These are phyloP conservation scores for Axinella damicornis DNA, from an alignment of 37 sponge, comb jelly and placozoan genomes.

Conservation along the genomic window DNA sequence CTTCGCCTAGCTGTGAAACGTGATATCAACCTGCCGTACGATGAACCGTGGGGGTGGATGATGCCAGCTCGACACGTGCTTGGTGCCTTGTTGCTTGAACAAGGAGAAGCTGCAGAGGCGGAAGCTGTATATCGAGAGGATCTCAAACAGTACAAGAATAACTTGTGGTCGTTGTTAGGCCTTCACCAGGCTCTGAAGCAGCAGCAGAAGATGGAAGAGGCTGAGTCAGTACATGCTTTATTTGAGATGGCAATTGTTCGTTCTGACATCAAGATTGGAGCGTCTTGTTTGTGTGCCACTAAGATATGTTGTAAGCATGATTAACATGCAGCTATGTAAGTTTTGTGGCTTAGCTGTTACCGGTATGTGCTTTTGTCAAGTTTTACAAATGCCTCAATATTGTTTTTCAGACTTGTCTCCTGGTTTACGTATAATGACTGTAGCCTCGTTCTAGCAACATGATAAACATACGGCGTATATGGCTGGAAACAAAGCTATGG, in stretches of 20 bases:
- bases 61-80: constrained; percentile 71
- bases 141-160: constrained; percentile 62
- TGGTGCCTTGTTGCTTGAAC: constrained; percentile 68
- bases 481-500: too few relatives aligned
- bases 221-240: background rate
- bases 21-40: constrained; percentile 47
- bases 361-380: too few relatives aligned
- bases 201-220: constrained; percentile 53
- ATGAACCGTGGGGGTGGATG: constrained; percentile 84
- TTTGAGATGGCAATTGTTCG: constrained; percentile 44
- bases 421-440: too few relatives aligned
- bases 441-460: too few relatives aligned
- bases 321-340: background rate
- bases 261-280: constrained; percentile 62
- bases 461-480: too few relatives aligned
- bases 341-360: too few relatives aligned
- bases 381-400: too few relatives aligned
- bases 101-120: constrained; percentile 58
- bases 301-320: constrained; percentile 45
- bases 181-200: constrained; percentile 42
- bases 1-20: constrained; percentile 70
- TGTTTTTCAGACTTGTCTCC: too few relatives aligned
- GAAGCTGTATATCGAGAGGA: constrained; percentile 65
- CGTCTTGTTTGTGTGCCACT: constrained; percentile 69
- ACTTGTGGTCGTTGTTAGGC: constrained; percentile 69